These are phyloP conservation scores for Sebastes aleutianus DNA, from an alignment of 2,797 vertebrate genomes.

Conservation along the genomic window DNA sequence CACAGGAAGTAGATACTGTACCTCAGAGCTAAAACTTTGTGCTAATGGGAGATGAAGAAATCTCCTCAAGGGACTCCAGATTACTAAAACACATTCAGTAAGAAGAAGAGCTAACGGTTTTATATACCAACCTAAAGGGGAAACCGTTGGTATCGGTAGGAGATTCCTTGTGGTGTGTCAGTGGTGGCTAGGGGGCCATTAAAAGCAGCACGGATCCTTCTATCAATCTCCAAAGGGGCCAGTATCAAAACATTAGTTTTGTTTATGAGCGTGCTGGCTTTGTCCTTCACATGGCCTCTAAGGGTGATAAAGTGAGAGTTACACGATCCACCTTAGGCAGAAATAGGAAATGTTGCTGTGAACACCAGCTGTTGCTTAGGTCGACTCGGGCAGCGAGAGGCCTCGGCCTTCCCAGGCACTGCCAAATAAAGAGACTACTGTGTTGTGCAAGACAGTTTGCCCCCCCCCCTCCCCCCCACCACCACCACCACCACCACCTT, in stretches of 20 bases:
- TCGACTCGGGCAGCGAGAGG: conserved; percentile 72
- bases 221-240: conserved; percentile 54
- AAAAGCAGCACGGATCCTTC: conserved; percentile 34
- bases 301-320: conserved; percentile 94
- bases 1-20: neutral
- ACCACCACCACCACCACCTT: conserved; percentile 20
- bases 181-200: conserved; percentile 1
- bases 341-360: conserved; percentile 90
- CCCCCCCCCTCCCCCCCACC: no score
- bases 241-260: conserved; percentile 90
- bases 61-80: neutral
- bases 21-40: neutral
- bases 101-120: conserved; percentile 7
- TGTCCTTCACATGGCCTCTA: conserved; percentile 94
- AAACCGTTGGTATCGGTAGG: neutral
- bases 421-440: conserved; percentile 84
- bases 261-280: conserved; percentile 82
- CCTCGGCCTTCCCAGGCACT: conserved; percentile 79
- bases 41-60: neutral
- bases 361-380: conserved; percentile 89
- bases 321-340: conserved; percentile 89
- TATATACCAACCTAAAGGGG: neutral
- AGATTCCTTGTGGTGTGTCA: conserved; percentile 9
- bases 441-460: conserved; percentile 56
- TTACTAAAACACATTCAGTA: neutral